Base-by-base conservation (phyloP, 2,797 vertebrate genomes). In the Alauda arvensis region DNA sequence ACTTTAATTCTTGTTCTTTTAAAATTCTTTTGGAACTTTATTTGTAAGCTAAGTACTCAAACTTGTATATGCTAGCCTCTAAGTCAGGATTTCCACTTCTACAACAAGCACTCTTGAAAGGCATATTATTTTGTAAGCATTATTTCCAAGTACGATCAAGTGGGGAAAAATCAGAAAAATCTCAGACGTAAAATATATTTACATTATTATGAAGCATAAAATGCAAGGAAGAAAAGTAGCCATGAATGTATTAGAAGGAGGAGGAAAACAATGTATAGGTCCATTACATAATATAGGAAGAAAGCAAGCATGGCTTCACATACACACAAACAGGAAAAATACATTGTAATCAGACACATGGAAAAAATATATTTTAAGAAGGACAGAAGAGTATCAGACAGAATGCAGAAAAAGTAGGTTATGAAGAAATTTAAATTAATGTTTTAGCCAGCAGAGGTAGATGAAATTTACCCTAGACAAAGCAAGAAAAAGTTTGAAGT, bases 31-130 rank as follows among this genome's bases (percentile, higher is more conserved):
- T 62, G 57, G 77, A 94, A 86, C 24, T 77, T 88, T 62, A 77
- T 78, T 94, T 89, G 37, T 12, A 59, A 85, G 34, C 62, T 88
- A 94, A 93, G 59, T 69, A 87, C 87, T 94, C 87, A 90, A 65
- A 89, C 60, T 67, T 88, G 39, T 70, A 74, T 88, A 92, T 95
- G 67, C 79, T 83, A 78, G 51, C 83, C 83, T 77, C 53, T 75
- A 63, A 8, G 7, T 81, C 69, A 77, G 26, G 65, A 56, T 77
- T 80, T 88, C 66, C 33, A 51, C 46, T 62, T 70, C 56, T 92
- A 91, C 62, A 57, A 43, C 52, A 85, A 86, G 67, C 10, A 80
- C 11, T 90, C 52, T 85, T 56, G 76, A 94, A 63, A 42, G 68
- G 25, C 4, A 60, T 82, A 66, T 77, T 85, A 61, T 76, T 93